Conservation (phyloP, 2,797 vertebrate genomes). For the Mus caroli region DNA sequence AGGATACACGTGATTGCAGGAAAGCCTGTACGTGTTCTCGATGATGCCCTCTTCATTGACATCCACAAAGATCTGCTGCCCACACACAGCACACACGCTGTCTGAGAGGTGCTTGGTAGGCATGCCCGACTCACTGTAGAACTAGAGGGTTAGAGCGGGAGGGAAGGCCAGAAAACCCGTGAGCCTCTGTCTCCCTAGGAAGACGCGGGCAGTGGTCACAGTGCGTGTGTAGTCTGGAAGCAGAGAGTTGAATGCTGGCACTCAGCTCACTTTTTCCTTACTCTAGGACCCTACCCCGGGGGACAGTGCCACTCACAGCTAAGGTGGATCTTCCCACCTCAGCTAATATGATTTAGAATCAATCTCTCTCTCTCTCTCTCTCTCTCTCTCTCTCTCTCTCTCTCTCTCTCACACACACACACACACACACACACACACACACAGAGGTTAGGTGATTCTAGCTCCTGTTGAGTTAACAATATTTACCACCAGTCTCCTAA, state of each 20-base stretch:
- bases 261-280: background rate
- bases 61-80: constrained; percentile 98
- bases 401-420: too few species aligned
- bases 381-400: background rate
- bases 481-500: background rate
- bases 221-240: background rate
- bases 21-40: constrained; percentile 98
- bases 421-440: background rate
- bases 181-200: constrained; percentile 47
- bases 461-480: background rate
- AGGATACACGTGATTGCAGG: constrained; percentile 99
- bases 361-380: background rate
- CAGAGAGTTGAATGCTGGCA: background rate
- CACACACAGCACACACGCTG: constrained; percentile 97
- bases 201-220: background rate
- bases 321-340: background rate
- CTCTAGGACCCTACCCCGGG: background rate
- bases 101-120: constrained; percentile 99
- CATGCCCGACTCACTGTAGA: constrained; percentile 98
- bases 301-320: background rate
- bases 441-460: background rate
- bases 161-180: constrained; percentile 32
- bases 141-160: constrained; percentile 88
- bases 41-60: constrained; percentile 99
- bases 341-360: background rate